Percentiles rank a stretch among this genome's conserved stretches.
phyloP scores from a whole-genome alignment of 2,888 invertebrate species.

The Apotomis turbidana region DNA sequence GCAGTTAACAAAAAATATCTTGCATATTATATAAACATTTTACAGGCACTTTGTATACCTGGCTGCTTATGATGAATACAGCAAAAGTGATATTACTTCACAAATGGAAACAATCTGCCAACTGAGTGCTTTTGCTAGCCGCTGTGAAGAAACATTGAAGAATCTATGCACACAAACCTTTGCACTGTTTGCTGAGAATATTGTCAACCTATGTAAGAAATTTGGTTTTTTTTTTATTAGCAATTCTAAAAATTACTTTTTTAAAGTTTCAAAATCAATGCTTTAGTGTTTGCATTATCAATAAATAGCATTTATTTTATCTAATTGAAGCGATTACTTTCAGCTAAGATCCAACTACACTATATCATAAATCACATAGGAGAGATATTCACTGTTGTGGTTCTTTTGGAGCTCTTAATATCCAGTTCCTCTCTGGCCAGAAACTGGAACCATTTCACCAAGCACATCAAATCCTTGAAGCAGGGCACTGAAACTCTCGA shows the following conservation, averaged over 20 bases:
- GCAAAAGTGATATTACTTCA: conserved; percentile 71
- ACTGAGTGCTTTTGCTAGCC: conserved; percentile 86
- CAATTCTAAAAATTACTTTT: too few relatives aligned
- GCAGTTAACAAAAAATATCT: too few relatives aligned
- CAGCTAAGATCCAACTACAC: conserved; percentile 77
- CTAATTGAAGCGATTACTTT: conserved; percentile 45
- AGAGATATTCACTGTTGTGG: conserved; percentile 86
- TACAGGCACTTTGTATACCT: conserved; percentile 84
- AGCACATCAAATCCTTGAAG: conserved; percentile 87
- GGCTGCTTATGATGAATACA: conserved; percentile 87
- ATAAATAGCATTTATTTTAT: neutral
- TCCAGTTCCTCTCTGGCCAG: conserved; percentile 65
- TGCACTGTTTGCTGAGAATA: conserved; percentile 84
- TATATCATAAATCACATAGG: conserved; percentile 83
- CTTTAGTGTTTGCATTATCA: too few relatives aligned
- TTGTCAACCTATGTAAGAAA: conserved; percentile 73
- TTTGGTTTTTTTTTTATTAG: conserved; percentile 19
- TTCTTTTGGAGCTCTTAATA: conserved; percentile 86
- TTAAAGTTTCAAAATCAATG: too few relatives aligned
- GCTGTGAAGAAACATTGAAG: conserved; percentile 88
- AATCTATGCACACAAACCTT: conserved; percentile 90
- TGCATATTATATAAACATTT: conserved; percentile 28
- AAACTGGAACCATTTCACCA: conserved; percentile 91
- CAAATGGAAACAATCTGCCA: conserved; percentile 85
- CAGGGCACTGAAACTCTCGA: conserved; percentile 86